phyloP scores from a whole-genome alignment of 2,888 invertebrate genomes.

The Lysandra coridon region DNA sequence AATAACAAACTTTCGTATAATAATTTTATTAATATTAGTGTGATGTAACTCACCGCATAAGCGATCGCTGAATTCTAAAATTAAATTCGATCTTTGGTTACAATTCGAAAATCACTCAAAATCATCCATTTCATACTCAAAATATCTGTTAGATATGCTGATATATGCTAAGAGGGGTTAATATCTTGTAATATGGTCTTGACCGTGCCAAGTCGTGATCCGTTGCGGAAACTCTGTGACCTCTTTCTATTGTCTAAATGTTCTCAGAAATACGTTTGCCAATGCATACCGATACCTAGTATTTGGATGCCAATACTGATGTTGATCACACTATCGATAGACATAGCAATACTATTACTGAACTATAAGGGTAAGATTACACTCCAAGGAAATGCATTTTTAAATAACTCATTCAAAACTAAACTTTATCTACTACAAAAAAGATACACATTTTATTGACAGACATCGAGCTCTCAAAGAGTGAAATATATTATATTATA shows the following conservation, averaged over 20 bases:
- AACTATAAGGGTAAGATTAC: background rate
- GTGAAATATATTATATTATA: background rate
- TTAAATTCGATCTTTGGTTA: too few relatives aligned
- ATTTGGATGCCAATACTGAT: constrained; percentile 11
- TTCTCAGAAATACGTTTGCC: constrained; percentile 40
- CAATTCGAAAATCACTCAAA: too few relatives aligned
- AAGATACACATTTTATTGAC: too few relatives aligned
- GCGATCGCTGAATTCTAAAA: too few relatives aligned
- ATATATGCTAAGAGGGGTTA: background rate
- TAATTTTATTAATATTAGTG: too few relatives aligned
- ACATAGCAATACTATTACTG: background rate
- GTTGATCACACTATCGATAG: background rate
- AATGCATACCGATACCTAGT: constrained; percentile 25
- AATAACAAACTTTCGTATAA: too few relatives aligned
- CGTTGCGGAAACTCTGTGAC: constrained; percentile 38
- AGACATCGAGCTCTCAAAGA: background rate
- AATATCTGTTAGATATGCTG: background rate
- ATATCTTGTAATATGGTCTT: constrained; percentile 32
- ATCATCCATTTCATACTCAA: too few relatives aligned
- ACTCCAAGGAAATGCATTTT: too few relatives aligned
- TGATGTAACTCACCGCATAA: too few relatives aligned
- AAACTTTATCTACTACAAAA: too few relatives aligned
- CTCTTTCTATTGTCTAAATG: constrained; percentile 42
- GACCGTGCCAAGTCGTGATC: constrained; percentile 42
- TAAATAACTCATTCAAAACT: too few relatives aligned